A percentile compares a stretch with the other conserved stretches of the same genome.
phyloP scores from a whole-genome alignment of 2,888 invertebrate genomes.

The Eurytoma californica region DNA sequence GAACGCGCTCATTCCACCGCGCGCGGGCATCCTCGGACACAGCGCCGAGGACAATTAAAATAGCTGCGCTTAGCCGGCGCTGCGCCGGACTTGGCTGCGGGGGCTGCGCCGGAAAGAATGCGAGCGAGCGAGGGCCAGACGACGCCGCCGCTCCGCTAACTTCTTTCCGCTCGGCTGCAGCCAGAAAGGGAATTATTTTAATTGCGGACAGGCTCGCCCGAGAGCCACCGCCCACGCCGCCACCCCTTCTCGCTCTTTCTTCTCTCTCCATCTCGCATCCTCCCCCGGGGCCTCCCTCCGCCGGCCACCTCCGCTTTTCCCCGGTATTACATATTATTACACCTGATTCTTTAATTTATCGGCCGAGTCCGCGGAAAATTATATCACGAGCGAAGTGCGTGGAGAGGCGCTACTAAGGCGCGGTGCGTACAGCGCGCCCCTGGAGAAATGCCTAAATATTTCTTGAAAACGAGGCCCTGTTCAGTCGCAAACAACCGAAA shows the following conservation, averaged over 20 bases:
- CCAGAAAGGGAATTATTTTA: constrained; percentile 76
- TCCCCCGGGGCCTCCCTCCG: constrained; percentile 1
- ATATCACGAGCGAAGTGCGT: constrained; percentile 41
- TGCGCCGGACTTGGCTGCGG: constrained; percentile 29
- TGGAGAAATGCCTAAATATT: constrained; percentile 57
- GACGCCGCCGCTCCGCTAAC: constrained; percentile 70
- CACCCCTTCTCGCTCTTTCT: constrained; percentile 54
- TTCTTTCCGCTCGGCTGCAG: constrained; percentile 75
- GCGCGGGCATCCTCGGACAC: constrained; percentile 32
- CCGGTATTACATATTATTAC: constrained; percentile 1
- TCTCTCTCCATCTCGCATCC: not conserved
- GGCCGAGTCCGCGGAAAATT: constrained; percentile 24
- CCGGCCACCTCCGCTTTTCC: constrained; percentile 8
- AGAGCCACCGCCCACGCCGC: constrained; percentile 57
- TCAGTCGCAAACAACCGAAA: constrained; percentile 71
- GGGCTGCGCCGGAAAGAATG: constrained; percentile 53
- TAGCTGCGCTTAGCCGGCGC: constrained; percentile 70
- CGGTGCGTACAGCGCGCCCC: constrained; percentile 29
- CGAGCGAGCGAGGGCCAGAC: constrained; percentile 53
- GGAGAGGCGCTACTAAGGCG: constrained; percentile 7
- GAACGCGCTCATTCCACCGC: not conserved
- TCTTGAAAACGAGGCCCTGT: constrained; percentile 69
- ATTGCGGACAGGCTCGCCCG: constrained; percentile 75
- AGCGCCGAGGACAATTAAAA: constrained; percentile 72
- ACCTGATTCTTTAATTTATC: constrained; percentile 29